phyloP scores from a whole-genome alignment of 2,797 vertebrate species.

The Apogon hyalosoma region DNA sequence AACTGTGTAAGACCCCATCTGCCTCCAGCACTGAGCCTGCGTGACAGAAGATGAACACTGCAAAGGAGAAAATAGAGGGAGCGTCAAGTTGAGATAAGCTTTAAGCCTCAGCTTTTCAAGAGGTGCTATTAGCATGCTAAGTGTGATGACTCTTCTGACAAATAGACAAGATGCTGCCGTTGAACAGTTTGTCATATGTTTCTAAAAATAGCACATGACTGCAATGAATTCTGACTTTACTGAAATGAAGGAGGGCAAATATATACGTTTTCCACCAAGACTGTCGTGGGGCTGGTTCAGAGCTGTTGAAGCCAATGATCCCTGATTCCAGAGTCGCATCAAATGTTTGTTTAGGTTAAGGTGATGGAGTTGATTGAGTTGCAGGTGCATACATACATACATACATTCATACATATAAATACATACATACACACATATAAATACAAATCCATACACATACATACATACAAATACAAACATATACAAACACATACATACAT shows the following conservation, averaged over 20 bases:
- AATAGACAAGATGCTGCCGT: slow-evolving; percentile 17
- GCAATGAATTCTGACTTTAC: slow-evolving; percentile 23
- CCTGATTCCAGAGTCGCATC: no score
- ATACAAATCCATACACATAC: no score
- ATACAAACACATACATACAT: no score
- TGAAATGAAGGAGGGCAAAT: slow-evolving; percentile 29
- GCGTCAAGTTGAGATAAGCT: slow-evolving; percentile 56
- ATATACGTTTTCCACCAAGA: slow-evolving; percentile 4
- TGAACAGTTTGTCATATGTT: slow-evolving; percentile 35
- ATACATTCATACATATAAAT: no score
- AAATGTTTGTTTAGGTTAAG: no score
- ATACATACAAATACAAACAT: no score
- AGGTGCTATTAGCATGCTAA: slow-evolving; percentile 43
- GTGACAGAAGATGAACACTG: slow-evolving; percentile 35
- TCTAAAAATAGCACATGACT: slow-evolving; percentile 33
- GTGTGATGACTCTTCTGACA: slow-evolving; percentile 41
- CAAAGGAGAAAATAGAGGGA: slow-evolving; percentile 27
- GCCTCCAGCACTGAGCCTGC: slow-evolving; percentile 40
- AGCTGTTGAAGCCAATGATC: no score
- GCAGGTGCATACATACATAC: no score
- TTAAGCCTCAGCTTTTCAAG: slow-evolving; percentile 56
- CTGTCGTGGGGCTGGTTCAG: no score
- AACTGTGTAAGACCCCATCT: slow-evolving; percentile 50
- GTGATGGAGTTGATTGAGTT: no score
- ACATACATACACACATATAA: no score